Percentiles rank a stretch among this genome's conserved stretches.
Conservation (phyloP, 2,113 vertebrate species). For the Tichodroma muraria region DNA sequence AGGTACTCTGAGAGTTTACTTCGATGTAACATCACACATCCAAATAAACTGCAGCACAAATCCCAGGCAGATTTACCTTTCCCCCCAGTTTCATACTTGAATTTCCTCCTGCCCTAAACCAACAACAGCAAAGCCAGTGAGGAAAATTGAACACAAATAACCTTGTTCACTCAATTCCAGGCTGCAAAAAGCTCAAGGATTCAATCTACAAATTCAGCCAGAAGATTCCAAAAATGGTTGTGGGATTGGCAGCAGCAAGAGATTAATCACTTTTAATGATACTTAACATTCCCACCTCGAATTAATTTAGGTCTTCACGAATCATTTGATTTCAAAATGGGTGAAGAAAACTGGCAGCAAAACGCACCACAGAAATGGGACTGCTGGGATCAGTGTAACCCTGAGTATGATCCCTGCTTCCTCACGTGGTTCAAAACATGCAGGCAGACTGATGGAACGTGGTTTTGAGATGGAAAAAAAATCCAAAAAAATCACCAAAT, state of each 20-base stretch:
- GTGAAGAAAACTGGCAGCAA: constrained; percentile 1
- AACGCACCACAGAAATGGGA: background rate
- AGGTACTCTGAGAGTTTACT: background rate
- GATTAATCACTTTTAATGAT: constrained; percentile 11
- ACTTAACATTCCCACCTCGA: background rate
- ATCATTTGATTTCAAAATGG: background rate
- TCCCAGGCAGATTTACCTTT: background rate
- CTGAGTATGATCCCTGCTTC: background rate
- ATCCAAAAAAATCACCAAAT: background rate
- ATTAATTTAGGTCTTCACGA: constrained; percentile 34
- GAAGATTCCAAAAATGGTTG: background rate
- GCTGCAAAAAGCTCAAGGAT: background rate
- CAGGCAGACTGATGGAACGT: rapidly evolving
- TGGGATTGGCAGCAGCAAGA: background rate
- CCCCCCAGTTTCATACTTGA: background rate
- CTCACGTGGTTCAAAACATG: rapidly evolving
- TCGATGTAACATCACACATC: background rate
- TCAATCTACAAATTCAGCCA: background rate
- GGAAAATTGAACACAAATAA: background rate
- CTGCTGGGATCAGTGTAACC: background rate
- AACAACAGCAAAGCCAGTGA: background rate
- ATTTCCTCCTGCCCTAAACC: background rate
- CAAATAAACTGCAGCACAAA: background rate
- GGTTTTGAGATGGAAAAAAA: rapidly evolving
- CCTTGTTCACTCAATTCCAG: background rate